A percentile compares a stretch with the other conserved stretches of the same genome.
Evolutionary conservation across 2,797 vertebrate species (phyloP).

Genomic region (Rhinoraja longicauda): DNA sequence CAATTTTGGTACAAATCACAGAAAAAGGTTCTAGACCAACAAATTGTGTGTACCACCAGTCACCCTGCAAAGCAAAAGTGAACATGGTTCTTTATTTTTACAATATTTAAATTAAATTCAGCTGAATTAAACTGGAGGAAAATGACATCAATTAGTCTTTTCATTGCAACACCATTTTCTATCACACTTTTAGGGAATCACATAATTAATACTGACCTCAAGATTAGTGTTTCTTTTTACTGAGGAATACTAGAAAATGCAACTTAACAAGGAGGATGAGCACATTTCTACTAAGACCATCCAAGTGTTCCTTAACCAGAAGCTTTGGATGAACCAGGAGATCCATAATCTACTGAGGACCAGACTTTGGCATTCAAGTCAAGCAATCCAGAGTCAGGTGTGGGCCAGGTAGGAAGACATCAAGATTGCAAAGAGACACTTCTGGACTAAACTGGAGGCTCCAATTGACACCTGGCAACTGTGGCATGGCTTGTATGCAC

Average conservation of each 20-base stretch:
- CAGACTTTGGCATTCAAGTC: too few relatives aligned
- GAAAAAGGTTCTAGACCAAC: not conserved
- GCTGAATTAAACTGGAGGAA: not conserved
- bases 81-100: not conserved
- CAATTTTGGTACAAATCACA: constrained; percentile 54
- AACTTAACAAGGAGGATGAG: not conserved
- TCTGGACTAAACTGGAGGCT: too few relatives aligned
- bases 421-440: too few relatives aligned
- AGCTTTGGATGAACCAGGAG: too few relatives aligned
- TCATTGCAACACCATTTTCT: not conserved
- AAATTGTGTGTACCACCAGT: not conserved
- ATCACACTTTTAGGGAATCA: not conserved
- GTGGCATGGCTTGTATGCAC: too few relatives aligned
- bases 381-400: too few relatives aligned
- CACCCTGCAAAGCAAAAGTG: not conserved
- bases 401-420: too few relatives aligned
- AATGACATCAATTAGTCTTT: not conserved
- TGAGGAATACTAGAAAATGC: not conserved
- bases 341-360: too few relatives aligned
- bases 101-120: constrained; percentile 3
- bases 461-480: too few relatives aligned
- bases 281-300: too few relatives aligned
- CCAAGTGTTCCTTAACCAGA: too few relatives aligned
- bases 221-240: not conserved
- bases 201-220: not conserved